Percentiles rank a stretch among this genome's conserved stretches.
Conservation (phyloP, 2,888 invertebrate species). For the Drosophila prolongata region DNA sequence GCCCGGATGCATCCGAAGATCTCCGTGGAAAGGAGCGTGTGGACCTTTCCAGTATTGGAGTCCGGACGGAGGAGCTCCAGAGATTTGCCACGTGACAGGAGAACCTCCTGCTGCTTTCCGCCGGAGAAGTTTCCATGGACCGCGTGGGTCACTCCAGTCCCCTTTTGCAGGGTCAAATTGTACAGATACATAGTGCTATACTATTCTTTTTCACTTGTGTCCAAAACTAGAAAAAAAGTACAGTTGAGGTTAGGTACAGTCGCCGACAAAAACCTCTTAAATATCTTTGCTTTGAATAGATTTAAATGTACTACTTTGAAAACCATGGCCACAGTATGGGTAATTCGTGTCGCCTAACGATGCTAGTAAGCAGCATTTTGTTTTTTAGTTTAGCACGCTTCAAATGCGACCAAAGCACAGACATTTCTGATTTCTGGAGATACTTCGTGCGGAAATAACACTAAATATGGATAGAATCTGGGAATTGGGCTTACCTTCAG, state of each 20-base stretch:
- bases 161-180: slow-evolving; percentile 98
- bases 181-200: slow-evolving; percentile 93
- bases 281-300: slow-evolving; percentile 4
- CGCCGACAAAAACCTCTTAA: background rate
- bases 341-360: slow-evolving; percentile 83
- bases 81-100: slow-evolving; percentile 97
- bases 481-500: slow-evolving; percentile 56
- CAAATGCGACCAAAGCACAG: slow-evolving; percentile 87
- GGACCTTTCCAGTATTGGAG: slow-evolving; percentile 98
- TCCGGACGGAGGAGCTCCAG: slow-evolving; percentile 97
- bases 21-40: slow-evolving; percentile 96
- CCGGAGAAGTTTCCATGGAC: slow-evolving; percentile 99
- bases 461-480: slow-evolving; percentile 26
- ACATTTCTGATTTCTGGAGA: slow-evolving; percentile 86
- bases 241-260: slow-evolving; percentile 66
- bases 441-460: slow-evolving; percentile 85
- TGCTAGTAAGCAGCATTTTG: slow-evolving; percentile 82
- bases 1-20: slow-evolving; percentile 98
- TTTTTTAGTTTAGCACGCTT: slow-evolving; percentile 85
- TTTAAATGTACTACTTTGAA: slow-evolving; percentile 82
- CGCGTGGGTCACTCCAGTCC: slow-evolving; percentile 98
- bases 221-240: slow-evolving; percentile 27
- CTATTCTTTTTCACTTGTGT: slow-evolving; percentile 9
- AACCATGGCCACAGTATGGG: slow-evolving; percentile 84
- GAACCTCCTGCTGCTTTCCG: slow-evolving; percentile 97